phyloP scores from a whole-genome alignment of 2,888 invertebrate genomes.

The Bedellia somnulentella region DNA sequence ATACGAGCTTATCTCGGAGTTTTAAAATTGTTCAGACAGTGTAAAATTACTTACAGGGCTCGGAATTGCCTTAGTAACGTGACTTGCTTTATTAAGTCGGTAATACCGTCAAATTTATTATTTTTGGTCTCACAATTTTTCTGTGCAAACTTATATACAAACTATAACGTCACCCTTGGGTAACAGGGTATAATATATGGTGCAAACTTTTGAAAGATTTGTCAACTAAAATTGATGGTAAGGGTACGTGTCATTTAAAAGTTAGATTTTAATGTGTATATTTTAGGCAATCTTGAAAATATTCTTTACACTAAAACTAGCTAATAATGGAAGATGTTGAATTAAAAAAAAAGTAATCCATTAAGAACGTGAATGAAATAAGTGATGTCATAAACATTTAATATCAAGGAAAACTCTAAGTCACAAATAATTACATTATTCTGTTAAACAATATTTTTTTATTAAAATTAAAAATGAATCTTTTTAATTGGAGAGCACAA shows the following conservation, averaged over 20 bases:
- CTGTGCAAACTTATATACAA: neutral
- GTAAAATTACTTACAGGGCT: slow-evolving; percentile 35
- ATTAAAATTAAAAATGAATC: no score
- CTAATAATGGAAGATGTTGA: no score
- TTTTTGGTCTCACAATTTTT: neutral
- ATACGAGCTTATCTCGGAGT: no score
- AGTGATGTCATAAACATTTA: no score
- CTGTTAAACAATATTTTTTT: no score
- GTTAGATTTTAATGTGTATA: neutral
- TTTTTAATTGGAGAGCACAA: no score
- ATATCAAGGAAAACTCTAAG: no score
- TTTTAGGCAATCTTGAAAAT: neutral
- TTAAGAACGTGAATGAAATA: no score
- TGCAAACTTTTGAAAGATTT: neutral
- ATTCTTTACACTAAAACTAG: no score
- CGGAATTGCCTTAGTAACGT: neutral
- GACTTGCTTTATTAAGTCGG: neutral
- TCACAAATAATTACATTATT: no score
- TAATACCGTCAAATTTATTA: neutral
- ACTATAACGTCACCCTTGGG: neutral
- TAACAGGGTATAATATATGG: neutral
- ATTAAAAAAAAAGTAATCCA: no score
- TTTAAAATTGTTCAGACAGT: slow-evolving; percentile 28
- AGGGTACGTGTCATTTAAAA: neutral
- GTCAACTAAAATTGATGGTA: neutral